Evolutionary conservation across 2,113 vertebrate genomes (phyloP).

Genomic region (Hippoglossus stenolepis): DNA sequence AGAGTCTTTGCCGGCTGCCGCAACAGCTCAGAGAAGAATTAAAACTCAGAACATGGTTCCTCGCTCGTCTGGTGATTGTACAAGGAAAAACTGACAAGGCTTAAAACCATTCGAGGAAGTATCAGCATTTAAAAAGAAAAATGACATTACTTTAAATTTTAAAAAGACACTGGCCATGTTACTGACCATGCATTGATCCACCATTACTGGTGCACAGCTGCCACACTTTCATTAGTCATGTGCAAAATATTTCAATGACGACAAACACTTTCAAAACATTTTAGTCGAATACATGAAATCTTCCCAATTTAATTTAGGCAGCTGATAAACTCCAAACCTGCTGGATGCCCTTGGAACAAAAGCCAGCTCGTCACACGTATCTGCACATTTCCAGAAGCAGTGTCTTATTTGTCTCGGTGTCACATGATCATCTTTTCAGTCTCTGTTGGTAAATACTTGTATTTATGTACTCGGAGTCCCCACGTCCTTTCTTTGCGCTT

Average conservation of each 20-base stretch:
- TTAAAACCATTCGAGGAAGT: conserved; percentile 45
- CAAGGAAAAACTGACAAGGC: conserved; percentile 25
- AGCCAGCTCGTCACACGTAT: too few species aligned
- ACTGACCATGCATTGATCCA: conserved; percentile 33
- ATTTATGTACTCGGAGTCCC: neutral
- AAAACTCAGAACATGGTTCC: conserved; percentile 16
- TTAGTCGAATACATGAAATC: neutral
- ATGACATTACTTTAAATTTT: conserved; percentile 17
- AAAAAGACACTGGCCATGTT: conserved; percentile 43
- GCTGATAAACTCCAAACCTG: neutral
- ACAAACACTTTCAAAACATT: too few species aligned
- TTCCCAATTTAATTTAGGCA: neutral
- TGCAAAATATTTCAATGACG: too few species aligned
- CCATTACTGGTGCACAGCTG: too few species aligned
- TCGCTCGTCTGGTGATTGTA: conserved; percentile 18
- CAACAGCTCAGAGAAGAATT: conserved; percentile 1
- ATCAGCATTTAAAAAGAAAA: conserved; percentile 41
- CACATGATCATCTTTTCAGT: neutral
- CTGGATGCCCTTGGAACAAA: neutral
- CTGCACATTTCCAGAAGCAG: neutral
- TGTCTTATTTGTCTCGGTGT: neutral
- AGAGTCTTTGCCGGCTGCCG: neutral
- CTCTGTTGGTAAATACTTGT: neutral
- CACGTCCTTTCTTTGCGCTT: conserved; percentile 44
- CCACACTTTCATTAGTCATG: too few species aligned